Evolutionary conservation across 2,888 invertebrate species (phyloP).

Genomic region (Icerya purchasi): DNA sequence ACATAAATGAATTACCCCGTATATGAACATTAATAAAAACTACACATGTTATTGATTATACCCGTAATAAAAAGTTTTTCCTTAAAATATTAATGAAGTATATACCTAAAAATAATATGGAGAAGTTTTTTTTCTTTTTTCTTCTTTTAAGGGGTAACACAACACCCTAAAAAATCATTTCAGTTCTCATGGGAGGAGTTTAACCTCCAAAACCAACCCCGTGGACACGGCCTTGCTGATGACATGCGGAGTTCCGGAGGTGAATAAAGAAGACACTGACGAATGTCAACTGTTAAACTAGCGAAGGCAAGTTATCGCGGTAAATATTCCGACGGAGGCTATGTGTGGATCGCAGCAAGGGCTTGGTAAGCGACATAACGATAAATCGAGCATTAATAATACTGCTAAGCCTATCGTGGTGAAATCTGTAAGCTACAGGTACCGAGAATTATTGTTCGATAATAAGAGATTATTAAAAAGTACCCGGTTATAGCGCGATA

Average conservation of each 20-base stretch:
- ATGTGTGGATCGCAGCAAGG: neutral
- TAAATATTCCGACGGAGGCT: neutral
- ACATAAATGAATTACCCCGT: too few relatives aligned
- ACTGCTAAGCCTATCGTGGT: neutral
- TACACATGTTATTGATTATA: too few relatives aligned
- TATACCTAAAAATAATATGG: too few relatives aligned
- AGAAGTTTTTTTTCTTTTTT: too few relatives aligned
- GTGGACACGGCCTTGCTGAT: too few relatives aligned
- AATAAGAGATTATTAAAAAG: neutral
- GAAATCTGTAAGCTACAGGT: neutral
- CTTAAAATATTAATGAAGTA: too few relatives aligned
- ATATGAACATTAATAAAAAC: too few relatives aligned
- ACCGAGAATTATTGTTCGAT: neutral
- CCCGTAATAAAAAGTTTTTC: too few relatives aligned
- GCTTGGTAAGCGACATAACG: neutral
- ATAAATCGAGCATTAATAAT: neutral
- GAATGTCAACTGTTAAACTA: neutral
- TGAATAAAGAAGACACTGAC: neutral
- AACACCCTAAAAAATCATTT: too few relatives aligned
- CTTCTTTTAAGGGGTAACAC: too few relatives aligned
- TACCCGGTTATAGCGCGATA: neutral
- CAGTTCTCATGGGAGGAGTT: too few relatives aligned
- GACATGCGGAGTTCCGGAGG: neutral
- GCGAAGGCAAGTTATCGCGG: neutral
- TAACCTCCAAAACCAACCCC: too few relatives aligned